Evolutionary conservation across 2,888 invertebrate genomes (phyloP), one percentile per base, ranked within the genome.

Genomic region (Helobdella robusta): DNA sequence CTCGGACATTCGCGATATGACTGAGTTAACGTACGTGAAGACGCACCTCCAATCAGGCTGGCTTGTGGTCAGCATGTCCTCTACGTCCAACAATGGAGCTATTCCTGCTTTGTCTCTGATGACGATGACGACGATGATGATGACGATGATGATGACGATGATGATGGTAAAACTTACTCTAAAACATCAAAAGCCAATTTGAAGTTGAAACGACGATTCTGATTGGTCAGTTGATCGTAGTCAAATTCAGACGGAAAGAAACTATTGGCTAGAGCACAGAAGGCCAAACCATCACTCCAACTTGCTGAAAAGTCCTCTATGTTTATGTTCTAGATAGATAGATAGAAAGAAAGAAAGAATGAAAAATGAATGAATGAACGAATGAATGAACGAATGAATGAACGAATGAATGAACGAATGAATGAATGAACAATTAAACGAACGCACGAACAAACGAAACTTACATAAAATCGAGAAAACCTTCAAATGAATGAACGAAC

Each of bases 261-360:
- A 32, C 59, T 59, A 59, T 59, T 58, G 36, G 59, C 59, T 5
- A 65, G 32, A 11, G 65, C 65, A 34, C 65, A 65, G 46, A 65
- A 65, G 1, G 65, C 65, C 65, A 65, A 20, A 8, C 65, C 65
- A 50, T 65, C 59, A n/a, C n/a, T 65, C 65, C 65, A 65, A 20
- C 59, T 59, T 15, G 59, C 15, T 18, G 65, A 65, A 20, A 65
- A 65, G 35, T 65, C 65, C 30, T 65, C 59, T 23, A 65, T 36
- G 35, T 59, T 46, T 30, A 65, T 30, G 65, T 65, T 40, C 65
- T 65, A 20, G 32, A 20, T 18, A 1, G 20, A 36, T 2, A 54
- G 34, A 11, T 28, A 56, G 30, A 34, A n/a, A 6, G 36, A 18
- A 23, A 25, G 50, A n/a, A n/a, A n/a, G n/a, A n/a, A n/a, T n/a